These are phyloP conservation scores for Rhizomys pruinosus DNA, from an alignment of 2,113 vertebrate genomes.

Conservation along the genomic window DNA sequence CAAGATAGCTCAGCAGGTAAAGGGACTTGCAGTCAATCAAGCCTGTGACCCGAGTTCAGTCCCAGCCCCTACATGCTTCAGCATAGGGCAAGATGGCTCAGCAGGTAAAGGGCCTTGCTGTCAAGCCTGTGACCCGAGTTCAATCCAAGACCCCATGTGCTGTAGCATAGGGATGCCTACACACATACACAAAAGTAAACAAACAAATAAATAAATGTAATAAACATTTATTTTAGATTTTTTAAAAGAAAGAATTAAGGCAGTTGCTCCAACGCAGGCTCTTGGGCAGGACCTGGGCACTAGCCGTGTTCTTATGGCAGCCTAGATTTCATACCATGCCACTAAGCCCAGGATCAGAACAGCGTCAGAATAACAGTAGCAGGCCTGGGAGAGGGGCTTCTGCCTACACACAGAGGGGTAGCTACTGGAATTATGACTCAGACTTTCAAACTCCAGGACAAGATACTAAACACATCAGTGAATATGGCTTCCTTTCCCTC, in stretches of 20 bases:
- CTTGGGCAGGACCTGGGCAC: too few species aligned
- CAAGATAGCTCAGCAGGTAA: background rate
- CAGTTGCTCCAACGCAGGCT: too few species aligned
- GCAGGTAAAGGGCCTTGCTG: background rate
- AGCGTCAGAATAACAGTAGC: background rate
- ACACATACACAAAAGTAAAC: too few species aligned
- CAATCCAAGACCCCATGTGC: too few species aligned
- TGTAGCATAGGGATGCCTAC: too few species aligned
- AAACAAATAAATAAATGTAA: background rate
- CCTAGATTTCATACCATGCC: background rate
- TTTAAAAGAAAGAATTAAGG: background rate
- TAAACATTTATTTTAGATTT: too few species aligned
- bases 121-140: too few species aligned
- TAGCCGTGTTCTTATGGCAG: background rate
- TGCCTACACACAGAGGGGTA: background rate
- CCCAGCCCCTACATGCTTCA: too few species aligned
- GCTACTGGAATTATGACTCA: background rate
- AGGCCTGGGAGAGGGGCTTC: background rate
- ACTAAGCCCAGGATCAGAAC: background rate
- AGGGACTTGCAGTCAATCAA: too few species aligned
- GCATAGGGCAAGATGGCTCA: background rate
- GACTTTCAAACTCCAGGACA: slow-evolving; percentile 67
- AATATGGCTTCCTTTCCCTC: slow-evolving; percentile 18
- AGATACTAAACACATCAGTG: slow-evolving; percentile 57
- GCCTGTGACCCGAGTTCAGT: too few species aligned